Percentiles rank a stretch among this genome's conserved stretches.
Conservation (phyloP, 2,888 invertebrate species). For the Pristionchus fissidentatus region DNA sequence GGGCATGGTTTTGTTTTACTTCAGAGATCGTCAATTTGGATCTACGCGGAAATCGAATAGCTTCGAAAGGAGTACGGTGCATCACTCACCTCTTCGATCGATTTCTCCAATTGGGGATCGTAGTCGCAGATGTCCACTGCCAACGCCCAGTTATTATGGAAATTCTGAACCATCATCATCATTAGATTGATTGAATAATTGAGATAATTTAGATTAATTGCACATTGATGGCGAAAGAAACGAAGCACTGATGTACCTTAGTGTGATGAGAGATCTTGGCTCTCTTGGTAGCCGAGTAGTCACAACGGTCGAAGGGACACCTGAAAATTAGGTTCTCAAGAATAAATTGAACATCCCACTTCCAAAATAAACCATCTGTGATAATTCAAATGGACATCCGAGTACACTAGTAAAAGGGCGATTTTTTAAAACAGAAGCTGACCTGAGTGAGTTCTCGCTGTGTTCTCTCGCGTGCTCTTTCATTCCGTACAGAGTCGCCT, state of each 20-base stretch:
- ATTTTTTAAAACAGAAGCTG: background rate
- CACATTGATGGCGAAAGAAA: too few species aligned
- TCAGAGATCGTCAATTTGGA: background rate
- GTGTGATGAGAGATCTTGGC: background rate
- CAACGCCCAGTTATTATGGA: background rate
- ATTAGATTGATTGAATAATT: background rate
- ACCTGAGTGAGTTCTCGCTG: background rate
- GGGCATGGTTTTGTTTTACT: too few species aligned
- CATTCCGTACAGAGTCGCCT: background rate
- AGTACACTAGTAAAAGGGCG: background rate
- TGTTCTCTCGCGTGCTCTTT: slow-evolving; percentile 34
- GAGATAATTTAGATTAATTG: too few species aligned
- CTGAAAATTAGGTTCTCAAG: background rate
- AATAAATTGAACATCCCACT: background rate
- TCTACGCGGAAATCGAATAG: background rate
- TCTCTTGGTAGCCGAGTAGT: background rate
- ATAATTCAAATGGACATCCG: background rate
- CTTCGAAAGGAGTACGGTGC: background rate
- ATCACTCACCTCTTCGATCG: background rate
- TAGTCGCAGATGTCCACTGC: background rate
- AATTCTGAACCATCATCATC: background rate
- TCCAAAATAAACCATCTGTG: background rate
- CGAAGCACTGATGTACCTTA: background rate
- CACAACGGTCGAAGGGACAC: background rate
- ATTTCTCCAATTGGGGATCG: background rate